phyloP scores from a whole-genome alignment of 1,140 invertebrate genomes.

The Chironomus striatipennis region DNA sequence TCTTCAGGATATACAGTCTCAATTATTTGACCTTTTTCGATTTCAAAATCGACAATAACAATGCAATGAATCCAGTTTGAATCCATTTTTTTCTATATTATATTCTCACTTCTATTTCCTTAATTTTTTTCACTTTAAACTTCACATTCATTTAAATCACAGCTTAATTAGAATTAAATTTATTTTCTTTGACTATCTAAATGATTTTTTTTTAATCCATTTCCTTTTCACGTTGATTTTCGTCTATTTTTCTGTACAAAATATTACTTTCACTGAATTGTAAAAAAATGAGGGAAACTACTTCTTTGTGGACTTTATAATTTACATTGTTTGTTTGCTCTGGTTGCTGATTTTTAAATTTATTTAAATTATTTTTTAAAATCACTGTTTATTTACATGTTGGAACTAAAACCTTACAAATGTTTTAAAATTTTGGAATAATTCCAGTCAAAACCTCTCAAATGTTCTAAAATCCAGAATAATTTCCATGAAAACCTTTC shows the following conservation, averaged over 20 bases:
- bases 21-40: constrained; percentile 10
- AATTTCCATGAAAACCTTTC: too few species aligned
- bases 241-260: background rate
- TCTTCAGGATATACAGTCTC: constrained; percentile 78
- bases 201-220: background rate
- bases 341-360: too few species aligned
- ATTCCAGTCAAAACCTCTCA: too few species aligned
- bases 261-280: background rate
- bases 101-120: too few species aligned
- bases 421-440: too few species aligned
- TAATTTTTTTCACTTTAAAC: background rate
- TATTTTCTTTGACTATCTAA: background rate
- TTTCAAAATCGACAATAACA: background rate
- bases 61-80: background rate
- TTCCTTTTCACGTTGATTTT: background rate
- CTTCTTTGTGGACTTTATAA: background rate
- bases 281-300: constrained; percentile 12
- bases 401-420: too few species aligned
- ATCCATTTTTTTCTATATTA: too few species aligned
- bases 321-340: too few species aligned
- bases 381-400: too few species aligned
- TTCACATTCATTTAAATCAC: background rate
- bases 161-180: background rate
- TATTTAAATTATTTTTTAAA: too few species aligned
- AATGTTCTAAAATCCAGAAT: too few species aligned